Evolutionary conservation across 92 coral and sea anemone species (phyloP), one percentile per base, ranked within the genome.

Genomic region (Porites rus): DNA sequence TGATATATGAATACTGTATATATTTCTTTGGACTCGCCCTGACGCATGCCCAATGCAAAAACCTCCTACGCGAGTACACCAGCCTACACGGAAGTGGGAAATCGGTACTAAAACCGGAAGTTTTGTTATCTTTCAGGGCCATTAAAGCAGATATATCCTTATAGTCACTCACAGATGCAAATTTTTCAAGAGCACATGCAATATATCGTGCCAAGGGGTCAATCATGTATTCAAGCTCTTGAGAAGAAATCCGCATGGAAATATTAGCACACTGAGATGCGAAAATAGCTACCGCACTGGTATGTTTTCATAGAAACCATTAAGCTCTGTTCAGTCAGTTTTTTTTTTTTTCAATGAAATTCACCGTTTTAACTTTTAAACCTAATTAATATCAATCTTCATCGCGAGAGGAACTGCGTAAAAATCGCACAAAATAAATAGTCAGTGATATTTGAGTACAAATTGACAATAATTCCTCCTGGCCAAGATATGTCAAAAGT

Each of bases 11-110:
- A 38, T 4, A 38, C 31, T 2, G 31, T 38, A 38, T 38, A 38
- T 38, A 38, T 38, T 38, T 38, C 46, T 76, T 58, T 11, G 8
- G 13, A 58, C 74, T 24, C 16, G n/a, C 16, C 10, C 4, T 9
- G 1, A 58, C 38, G 77, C 85, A 81, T 81, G 85, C 69, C 76
- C 85, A 31, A 17, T 9, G 25, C 38, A 6, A 79, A 17, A 69
- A 14, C 53, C 85, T 25, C 85, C 85, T 43, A 81, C 85, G 77
- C 77, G 13, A 1, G 25, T 16, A 1, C 5, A 10, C 54, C 75
- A 56, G 24, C 85, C 77, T 80, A 68, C 85, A 81, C 85, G 85
- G 85, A 81, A 81, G 76, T 9, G 6, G 56, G 1, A n/a, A 51
- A 54, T 14, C 73, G 51, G 51, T 19, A 38, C 46, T 72, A 13